Percentiles rank a stretch among this genome's conserved stretches.
Conservation (phyloP, 2,888 invertebrate genomes). For the Tetragnatha montana region DNA sequence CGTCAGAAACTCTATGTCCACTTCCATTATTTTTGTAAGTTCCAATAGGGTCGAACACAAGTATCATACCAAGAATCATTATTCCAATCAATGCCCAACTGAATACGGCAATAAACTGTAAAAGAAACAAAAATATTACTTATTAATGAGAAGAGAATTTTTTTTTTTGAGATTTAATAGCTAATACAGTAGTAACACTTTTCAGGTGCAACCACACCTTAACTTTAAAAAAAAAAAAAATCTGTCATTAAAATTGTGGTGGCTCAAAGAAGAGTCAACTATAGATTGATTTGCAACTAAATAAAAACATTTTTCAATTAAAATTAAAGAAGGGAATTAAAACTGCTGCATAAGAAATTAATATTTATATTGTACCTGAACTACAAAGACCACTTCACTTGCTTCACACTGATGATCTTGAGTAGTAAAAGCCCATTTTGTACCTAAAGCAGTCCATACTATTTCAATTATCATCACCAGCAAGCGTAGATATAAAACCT, state of each 20-base stretch:
- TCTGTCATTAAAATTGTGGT: no score
- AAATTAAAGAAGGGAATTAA: no score
- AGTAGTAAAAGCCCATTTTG: slow-evolving; percentile 69
- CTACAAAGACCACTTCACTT: slow-evolving; percentile 53
- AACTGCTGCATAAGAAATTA: neutral
- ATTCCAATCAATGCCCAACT: slow-evolving; percentile 87
- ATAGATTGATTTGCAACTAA: no score
- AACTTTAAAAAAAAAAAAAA: no score
- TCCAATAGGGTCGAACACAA: slow-evolving; percentile 89
- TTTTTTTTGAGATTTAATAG: neutral
- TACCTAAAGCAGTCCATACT: slow-evolving; percentile 66
- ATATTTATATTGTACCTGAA: slow-evolving; percentile 45
- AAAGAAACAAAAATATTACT: neutral
- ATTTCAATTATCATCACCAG: slow-evolving; percentile 64
- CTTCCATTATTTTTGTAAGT: slow-evolving; percentile 72
- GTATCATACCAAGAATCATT: slow-evolving; percentile 84
- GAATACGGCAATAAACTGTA: slow-evolving; percentile 78
- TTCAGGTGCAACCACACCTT: no score
- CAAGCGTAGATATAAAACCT: slow-evolving; percentile 63
- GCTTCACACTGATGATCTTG: slow-evolving; percentile 63
- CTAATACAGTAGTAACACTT: no score
- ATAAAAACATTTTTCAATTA: no score
- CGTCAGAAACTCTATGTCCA: slow-evolving; percentile 80
- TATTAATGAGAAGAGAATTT: neutral
- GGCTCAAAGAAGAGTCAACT: no score